These are phyloP conservation scores for Acanthis flammea DNA, from an alignment of 2,797 vertebrate species.

Conservation along the genomic window DNA sequence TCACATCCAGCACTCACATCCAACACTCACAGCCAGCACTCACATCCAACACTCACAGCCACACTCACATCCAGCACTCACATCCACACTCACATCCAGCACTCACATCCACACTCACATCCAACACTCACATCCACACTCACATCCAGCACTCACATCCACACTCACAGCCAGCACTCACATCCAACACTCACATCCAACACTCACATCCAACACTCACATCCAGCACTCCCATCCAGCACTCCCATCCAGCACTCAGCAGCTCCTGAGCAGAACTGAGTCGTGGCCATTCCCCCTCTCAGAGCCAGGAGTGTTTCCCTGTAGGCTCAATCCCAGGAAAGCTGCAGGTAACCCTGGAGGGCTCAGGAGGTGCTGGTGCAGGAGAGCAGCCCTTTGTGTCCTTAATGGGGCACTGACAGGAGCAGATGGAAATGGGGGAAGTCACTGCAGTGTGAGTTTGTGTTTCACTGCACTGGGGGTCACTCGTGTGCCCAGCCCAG, in stretches of 20 bases:
- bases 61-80: too few species aligned
- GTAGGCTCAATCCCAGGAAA: accelerated
- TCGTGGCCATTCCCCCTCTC: not conserved
- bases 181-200: too few species aligned
- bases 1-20: not conserved
- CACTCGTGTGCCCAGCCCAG: not conserved
- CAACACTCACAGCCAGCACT: too few species aligned
- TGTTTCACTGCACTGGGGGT: not conserved
- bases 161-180: too few species aligned
- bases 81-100: too few species aligned
- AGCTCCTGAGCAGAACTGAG: not conserved
- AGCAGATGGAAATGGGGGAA: not conserved
- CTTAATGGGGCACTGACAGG: not conserved
- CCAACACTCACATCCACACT: not conserved
- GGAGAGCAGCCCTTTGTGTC: accelerated
- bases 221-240: accelerated
- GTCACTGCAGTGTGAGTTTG: not conserved
- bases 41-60: too few species aligned
- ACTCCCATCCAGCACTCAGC: too few species aligned
- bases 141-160: not conserved
- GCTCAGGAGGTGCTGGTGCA: not conserved
- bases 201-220: too few species aligned
- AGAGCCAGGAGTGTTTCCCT: not conserved
- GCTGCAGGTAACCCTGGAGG: not conserved
- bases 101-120: too few species aligned